These are phyloP conservation scores for Hetaerina titia DNA, from an alignment of 2,888 invertebrate genomes.

Conservation along the genomic window DNA sequence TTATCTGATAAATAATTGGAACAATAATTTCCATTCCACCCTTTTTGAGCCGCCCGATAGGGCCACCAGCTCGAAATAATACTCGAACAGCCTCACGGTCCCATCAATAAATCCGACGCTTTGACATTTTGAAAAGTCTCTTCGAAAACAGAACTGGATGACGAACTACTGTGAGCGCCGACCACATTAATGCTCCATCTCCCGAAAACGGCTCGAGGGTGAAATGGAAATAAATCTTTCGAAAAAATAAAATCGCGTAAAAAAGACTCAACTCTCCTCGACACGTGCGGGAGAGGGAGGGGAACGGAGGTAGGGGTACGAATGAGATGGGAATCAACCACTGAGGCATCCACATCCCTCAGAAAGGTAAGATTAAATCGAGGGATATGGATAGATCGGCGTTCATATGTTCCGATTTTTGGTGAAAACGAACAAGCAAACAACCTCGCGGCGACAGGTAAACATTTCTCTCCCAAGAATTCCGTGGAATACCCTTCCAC, in stretches of 20 bases:
- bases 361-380: not conserved
- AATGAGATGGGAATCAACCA: not conserved
- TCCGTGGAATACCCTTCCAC: not conserved
- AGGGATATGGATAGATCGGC: not conserved
- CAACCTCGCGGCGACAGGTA: not conserved
- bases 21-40: not conserved
- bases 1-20: not conserved
- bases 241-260: not conserved
- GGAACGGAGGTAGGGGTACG: not conserved
- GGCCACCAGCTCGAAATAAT: not conserved
- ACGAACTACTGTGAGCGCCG: not conserved
- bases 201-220: not conserved
- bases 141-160: not conserved
- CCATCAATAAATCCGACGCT: slow-evolving; percentile 1
- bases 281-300: not conserved
- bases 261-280: not conserved
- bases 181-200: not conserved
- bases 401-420: not conserved
- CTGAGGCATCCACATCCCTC: not conserved
- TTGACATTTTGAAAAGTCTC: not conserved
- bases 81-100: not conserved
- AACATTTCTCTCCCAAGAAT: not conserved
- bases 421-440: not conserved
- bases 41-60: not conserved
- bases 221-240: not conserved